Evolutionary conservation across 1,140 invertebrate genomes (phyloP).

Genomic region (Drosophila triauraria): DNA sequence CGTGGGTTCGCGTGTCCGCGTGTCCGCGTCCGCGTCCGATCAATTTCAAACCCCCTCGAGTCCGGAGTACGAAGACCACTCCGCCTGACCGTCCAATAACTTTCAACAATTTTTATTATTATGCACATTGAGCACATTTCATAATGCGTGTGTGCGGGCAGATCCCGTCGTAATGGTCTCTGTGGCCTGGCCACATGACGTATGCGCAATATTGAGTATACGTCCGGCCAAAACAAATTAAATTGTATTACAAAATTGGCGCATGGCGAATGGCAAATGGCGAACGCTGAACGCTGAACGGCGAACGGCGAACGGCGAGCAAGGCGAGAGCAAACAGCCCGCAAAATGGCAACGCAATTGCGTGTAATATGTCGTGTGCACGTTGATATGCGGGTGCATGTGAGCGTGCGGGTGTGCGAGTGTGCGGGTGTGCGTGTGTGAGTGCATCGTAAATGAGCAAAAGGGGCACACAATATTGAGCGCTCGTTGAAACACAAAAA

Average conservation of each 20-base stretch:
- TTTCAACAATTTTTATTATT: slow-evolving; percentile 72
- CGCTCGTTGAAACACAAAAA: slow-evolving; percentile 7
- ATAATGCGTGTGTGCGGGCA: slow-evolving; percentile 40
- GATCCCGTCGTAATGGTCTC: slow-evolving; percentile 3
- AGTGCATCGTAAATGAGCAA: slow-evolving; percentile 35
- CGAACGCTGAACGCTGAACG: not conserved
- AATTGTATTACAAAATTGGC: slow-evolving; percentile 64
- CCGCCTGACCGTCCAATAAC: slow-evolving; percentile 38
- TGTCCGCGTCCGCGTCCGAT: slow-evolving; percentile 26
- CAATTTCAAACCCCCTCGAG: slow-evolving; percentile 30
- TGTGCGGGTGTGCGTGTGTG: slow-evolving; percentile 32
- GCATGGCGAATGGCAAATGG: slow-evolving; percentile 18
- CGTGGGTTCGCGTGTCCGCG: not conserved
- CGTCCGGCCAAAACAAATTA: slow-evolving; percentile 63
- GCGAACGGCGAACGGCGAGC: not conserved
- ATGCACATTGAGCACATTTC: slow-evolving; percentile 72
- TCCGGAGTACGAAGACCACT: not conserved
- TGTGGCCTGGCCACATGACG: slow-evolving; percentile 56
- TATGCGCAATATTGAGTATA: slow-evolving; percentile 70
- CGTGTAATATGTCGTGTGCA: slow-evolving; percentile 38
- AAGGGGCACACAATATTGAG: slow-evolving; percentile 23
- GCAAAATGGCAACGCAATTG: slow-evolving; percentile 53
- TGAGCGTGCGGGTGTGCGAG: not conserved
- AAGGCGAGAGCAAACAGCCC: slow-evolving; percentile 12
- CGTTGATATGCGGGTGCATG: slow-evolving; percentile 10